A percentile compares a stretch with the other conserved stretches of the same genome.
Conservation (phyloP, 2,888 invertebrate genomes). For the Drosophila gaucha region DNA sequence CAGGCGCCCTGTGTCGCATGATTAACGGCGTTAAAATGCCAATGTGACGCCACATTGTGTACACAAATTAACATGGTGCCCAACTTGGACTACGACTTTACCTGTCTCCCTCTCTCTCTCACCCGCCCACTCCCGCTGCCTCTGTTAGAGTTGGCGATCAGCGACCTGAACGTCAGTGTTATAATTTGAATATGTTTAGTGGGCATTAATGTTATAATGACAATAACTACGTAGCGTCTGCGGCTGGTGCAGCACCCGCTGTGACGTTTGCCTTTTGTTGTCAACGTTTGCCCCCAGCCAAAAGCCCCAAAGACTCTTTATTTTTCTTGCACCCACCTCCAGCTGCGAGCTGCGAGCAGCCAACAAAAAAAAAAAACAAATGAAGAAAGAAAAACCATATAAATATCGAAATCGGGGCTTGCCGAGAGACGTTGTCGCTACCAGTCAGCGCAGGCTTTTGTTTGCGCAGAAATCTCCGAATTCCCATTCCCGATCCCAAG, state of each 20-base stretch:
- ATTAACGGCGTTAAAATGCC: conserved; percentile 84
- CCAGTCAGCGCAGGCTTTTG: conserved; percentile 76
- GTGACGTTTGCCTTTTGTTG: conserved; percentile 78
- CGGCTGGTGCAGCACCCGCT: conserved; percentile 72
- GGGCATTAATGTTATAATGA: conserved; percentile 83
- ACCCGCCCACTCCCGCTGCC: neutral
- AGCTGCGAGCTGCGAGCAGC: conserved; percentile 45
- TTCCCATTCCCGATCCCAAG: conserved; percentile 5
- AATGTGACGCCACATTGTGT: conserved; percentile 83
- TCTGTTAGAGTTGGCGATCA: conserved; percentile 18
- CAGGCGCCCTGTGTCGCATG: conserved; percentile 81
- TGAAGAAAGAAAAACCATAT: conserved; percentile 55
- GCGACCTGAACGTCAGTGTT: conserved; percentile 61
- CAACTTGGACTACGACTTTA: conserved; percentile 16
- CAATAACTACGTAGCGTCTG: conserved; percentile 77
- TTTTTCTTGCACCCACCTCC: conserved; percentile 20
- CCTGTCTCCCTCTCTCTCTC: conserved; percentile 5
- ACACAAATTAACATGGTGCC: conserved; percentile 79
- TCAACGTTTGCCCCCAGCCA: conserved; percentile 62
- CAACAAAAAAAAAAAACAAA: conserved; percentile 22
- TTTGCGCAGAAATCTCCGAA: conserved; percentile 45
- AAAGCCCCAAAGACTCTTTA: conserved; percentile 3
- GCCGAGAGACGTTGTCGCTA: conserved; percentile 76
- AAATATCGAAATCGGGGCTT: conserved; percentile 76
- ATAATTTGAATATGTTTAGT: conserved; percentile 83